A percentile compares a stretch with the other conserved stretches of the same genome.
These are phyloP conservation scores for Nomada lathburiana DNA, from an alignment of 2,888 invertebrate genomes.

Conservation along the genomic window DNA sequence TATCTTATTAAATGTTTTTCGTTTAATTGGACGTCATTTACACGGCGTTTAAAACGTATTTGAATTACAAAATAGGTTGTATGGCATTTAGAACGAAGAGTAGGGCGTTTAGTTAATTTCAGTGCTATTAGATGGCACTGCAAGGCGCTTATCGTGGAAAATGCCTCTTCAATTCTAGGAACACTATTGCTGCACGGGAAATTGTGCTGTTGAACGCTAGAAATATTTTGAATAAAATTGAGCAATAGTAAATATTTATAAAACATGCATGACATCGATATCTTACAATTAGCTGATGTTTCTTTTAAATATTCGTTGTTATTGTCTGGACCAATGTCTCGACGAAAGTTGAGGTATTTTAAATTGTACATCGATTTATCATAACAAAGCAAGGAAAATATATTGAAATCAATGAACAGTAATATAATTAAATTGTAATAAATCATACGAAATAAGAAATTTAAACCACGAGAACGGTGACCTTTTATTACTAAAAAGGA, in stretches of 20 bases:
- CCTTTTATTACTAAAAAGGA: not conserved
- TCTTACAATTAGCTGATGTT: no score
- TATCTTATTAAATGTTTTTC: not conserved
- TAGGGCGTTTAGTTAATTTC: conserved; percentile 30
- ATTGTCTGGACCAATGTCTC: no score
- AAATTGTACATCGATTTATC: no score
- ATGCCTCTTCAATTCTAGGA: not conserved
- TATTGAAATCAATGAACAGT: no score
- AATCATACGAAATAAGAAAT: not conserved
- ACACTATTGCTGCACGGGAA: no score
- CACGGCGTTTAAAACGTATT: not conserved
- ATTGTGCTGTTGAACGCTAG: no score
- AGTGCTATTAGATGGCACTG: conserved; percentile 47
- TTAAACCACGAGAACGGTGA: not conserved
- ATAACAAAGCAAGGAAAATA: no score
- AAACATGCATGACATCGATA: no score
- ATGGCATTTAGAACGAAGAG: not conserved
- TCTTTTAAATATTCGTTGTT: no score
- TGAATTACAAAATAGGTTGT: not conserved
- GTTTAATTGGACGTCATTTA: not conserved
- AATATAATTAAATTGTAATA: not conserved
- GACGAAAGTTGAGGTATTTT: no score
- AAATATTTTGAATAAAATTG: no score
- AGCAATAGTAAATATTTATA: no score
- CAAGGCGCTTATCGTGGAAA: conserved; percentile 16